Evolutionary conservation across 2,113 vertebrate genomes (phyloP).

Genomic region (Neomonachus schauinslandi): DNA sequence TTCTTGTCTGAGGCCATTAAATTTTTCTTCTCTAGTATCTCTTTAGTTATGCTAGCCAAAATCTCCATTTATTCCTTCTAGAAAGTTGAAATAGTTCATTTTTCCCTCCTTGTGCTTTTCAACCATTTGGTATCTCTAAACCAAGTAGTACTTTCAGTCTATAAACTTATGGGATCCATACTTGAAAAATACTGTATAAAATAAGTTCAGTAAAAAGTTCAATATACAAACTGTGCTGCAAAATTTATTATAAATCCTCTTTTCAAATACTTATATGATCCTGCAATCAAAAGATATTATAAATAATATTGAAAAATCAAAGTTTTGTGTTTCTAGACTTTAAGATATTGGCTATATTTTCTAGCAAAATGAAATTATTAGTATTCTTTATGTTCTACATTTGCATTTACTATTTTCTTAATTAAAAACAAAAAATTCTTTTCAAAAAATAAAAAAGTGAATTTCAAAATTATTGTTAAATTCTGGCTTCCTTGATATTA

Average conservation of each 20-base stretch:
- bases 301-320: conserved; percentile 26
- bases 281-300: conserved; percentile 24
- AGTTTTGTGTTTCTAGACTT: conserved; percentile 8
- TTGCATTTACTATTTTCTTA: neutral
- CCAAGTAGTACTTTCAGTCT: neutral
- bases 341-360: neutral
- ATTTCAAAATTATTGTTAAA: conserved; percentile 34
- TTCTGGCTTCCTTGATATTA: conserved; percentile 22
- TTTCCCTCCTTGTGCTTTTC: neutral
- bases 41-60: conserved; percentile 19
- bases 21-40: conserved; percentile 8
- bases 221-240: neutral
- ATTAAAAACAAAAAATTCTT: conserved; percentile 37
- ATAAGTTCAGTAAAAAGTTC: neutral
- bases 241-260: conserved; percentile 31
- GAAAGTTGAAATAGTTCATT: neutral
- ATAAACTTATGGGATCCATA: neutral
- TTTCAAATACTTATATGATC: conserved; percentile 37
- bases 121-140: neutral
- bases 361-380: conserved; percentile 31
- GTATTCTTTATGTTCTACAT: neutral
- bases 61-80: neutral
- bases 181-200: neutral
- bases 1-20: conserved; percentile 2
- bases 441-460: conserved; percentile 8